These are phyloP conservation scores for Amphiduros pacificus DNA, from an alignment of 2,888 invertebrate species.

Conservation along the genomic window DNA sequence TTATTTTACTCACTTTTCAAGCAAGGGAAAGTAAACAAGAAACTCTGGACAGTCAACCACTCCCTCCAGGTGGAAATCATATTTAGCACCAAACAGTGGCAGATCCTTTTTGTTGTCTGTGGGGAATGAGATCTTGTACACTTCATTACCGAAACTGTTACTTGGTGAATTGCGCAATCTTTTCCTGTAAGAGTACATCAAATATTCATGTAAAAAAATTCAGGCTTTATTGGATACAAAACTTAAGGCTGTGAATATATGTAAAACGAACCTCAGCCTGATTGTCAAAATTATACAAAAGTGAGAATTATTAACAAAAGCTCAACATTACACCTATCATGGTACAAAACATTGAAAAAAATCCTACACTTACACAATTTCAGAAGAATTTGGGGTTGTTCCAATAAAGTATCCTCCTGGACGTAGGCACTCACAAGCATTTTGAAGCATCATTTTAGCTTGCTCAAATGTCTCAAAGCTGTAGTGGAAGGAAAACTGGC, in stretches of 20 bases:
- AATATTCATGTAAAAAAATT: neutral
- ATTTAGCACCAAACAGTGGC: slow-evolving; percentile 92
- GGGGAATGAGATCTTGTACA: slow-evolving; percentile 62
- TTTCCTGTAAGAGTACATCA: slow-evolving; percentile 34
- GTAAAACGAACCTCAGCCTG: too few species aligned
- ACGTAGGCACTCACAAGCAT: slow-evolving; percentile 85
- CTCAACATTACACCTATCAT: too few species aligned
- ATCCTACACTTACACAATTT: slow-evolving; percentile 74
- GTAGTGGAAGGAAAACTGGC: slow-evolving; percentile 98
- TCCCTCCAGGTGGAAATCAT: slow-evolving; percentile 92
- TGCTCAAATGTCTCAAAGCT: slow-evolving; percentile 65
- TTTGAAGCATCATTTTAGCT: slow-evolving; percentile 88
- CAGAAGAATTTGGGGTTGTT: slow-evolving; percentile 91
- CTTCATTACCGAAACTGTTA: slow-evolving; percentile 61
- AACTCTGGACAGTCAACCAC: slow-evolving; percentile 99
- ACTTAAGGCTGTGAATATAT: too few species aligned
- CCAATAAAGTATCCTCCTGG: slow-evolving; percentile 95
- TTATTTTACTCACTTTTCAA: slow-evolving; percentile 65
- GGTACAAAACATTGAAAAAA: too few species aligned
- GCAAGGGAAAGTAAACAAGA: slow-evolving; percentile 87
- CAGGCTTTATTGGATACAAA: neutral
- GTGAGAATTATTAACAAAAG: too few species aligned
- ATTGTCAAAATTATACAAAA: too few species aligned
- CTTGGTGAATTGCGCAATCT: slow-evolving; percentile 39
- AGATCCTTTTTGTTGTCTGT: slow-evolving; percentile 49